Conservation (phyloP, 2,888 invertebrate species). For the Lissonota sp. region DNA sequence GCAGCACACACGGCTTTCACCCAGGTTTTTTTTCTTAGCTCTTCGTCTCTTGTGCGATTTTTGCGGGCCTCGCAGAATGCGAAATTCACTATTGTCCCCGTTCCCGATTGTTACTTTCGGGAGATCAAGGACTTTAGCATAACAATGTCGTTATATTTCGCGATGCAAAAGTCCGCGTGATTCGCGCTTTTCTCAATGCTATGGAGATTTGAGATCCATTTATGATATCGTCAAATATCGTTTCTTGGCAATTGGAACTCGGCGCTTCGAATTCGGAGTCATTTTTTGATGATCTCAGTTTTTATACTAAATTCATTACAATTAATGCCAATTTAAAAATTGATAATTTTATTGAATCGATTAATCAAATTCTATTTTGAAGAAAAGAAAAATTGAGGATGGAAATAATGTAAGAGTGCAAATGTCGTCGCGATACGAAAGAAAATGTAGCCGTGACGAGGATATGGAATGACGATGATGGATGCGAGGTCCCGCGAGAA, state of each 20-base stretch:
- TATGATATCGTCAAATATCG: slow-evolving; percentile 5
- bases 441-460: slow-evolving; percentile 18
- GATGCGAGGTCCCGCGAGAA: slow-evolving; percentile 63
- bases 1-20: slow-evolving; percentile 28
- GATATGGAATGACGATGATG: slow-evolving; percentile 56
- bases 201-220: slow-evolving; percentile 35
- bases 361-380: too few species aligned
- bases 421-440: slow-evolving; percentile 41
- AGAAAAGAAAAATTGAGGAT: neutral
- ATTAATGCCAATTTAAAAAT: too few species aligned
- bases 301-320: too few species aligned
- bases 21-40: slow-evolving; percentile 32
- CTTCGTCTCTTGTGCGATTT: slow-evolving; percentile 34
- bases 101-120: slow-evolving; percentile 79
- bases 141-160: slow-evolving; percentile 72
- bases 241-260: too few species aligned
- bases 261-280: too few species aligned
- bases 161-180: slow-evolving; percentile 24
- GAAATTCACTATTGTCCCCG: slow-evolving; percentile 77
- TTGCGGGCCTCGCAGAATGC: slow-evolving; percentile 43
- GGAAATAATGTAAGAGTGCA: neutral
- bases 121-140: slow-evolving; percentile 78
- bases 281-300: too few species aligned
- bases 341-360: too few species aligned
- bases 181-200: slow-evolving; percentile 34